Evolutionary conservation across 2,888 invertebrate species (phyloP).

Genomic region (Penaeus monodon): DNA sequence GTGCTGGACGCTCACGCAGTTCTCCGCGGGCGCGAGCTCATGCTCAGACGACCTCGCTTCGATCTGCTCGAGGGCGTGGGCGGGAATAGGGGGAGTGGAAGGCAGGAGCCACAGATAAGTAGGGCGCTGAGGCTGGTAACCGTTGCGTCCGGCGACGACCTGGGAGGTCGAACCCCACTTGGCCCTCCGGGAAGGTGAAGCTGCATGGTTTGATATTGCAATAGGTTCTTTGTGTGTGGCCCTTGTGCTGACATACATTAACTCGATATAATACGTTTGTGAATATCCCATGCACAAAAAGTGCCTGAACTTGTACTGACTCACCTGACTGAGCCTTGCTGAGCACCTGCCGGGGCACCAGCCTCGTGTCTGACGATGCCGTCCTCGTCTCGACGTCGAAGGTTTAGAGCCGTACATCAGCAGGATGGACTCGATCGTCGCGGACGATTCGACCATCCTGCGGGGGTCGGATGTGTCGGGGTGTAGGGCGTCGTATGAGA

Average conservation of each 20-base stretch:
- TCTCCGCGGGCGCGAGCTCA: too few relatives aligned
- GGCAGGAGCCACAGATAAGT: conserved; percentile 29
- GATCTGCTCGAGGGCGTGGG: conserved; percentile 40
- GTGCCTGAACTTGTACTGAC: too few relatives aligned
- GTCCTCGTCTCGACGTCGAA: conserved; percentile 40
- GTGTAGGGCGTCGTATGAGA: neutral
- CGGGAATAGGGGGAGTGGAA: conserved; percentile 49
- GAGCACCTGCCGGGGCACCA: neutral
- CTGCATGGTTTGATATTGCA: conserved; percentile 3
- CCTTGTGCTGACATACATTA: too few relatives aligned
- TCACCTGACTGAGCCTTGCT: too few relatives aligned
- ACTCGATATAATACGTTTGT: too few relatives aligned
- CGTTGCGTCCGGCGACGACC: conserved; percentile 43
- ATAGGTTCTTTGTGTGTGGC: too few relatives aligned
- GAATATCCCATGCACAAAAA: too few relatives aligned
- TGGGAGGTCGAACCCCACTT: conserved; percentile 37
- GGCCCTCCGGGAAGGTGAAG: conserved; percentile 36
- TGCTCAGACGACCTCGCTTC: conserved; percentile 5
- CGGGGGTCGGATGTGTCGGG: neutral
- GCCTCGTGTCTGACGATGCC: conserved; percentile 34
- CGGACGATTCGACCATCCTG: neutral
- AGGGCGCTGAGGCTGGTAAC: conserved; percentile 45
- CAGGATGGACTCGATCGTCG: conserved; percentile 29
- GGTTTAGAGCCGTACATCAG: conserved; percentile 21
- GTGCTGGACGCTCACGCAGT: too few relatives aligned